Percentiles rank a stretch among this genome's conserved stretches.
phyloP scores from a whole-genome alignment of 2,888 invertebrate species.

The Temnothorax rugatulus region DNA sequence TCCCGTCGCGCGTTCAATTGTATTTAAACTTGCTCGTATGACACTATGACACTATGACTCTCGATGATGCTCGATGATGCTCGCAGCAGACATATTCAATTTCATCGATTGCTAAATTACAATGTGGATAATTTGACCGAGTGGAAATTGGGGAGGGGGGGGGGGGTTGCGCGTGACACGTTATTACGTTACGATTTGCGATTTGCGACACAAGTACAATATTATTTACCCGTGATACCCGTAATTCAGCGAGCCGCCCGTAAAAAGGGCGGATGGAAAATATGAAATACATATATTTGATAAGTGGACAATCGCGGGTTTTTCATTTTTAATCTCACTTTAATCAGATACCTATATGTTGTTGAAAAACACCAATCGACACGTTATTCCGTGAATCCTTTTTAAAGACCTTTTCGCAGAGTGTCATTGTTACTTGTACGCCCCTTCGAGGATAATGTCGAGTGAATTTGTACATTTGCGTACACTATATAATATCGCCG shows the following conservation, averaged over 20 bases:
- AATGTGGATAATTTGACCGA: conserved; percentile 47
- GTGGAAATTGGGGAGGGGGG: conserved; percentile 18
- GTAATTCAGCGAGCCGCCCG: neutral
- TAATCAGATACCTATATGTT: neutral
- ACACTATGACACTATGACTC: neutral
- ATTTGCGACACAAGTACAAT: neutral
- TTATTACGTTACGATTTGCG: conserved; percentile 43
- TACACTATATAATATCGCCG: conserved; percentile 26
- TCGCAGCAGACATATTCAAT: conserved; percentile 22
- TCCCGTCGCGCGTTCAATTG: conserved; percentile 6
- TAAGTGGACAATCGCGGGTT: neutral
- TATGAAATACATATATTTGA: conserved; percentile 18
- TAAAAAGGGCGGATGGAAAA: conserved; percentile 33
- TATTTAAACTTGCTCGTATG: conserved; percentile 39
- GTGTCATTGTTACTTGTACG: neutral
- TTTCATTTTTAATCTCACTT: conserved; percentile 1
- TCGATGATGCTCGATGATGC: conserved; percentile 38
- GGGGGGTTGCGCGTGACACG: conserved; percentile 14
- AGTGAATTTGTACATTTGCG: conserved; percentile 46
- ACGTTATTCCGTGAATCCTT: neutral
- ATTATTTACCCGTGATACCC: neutral
- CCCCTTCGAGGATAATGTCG: neutral
- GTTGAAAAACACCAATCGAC: neutral
- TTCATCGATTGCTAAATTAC: conserved; percentile 48
- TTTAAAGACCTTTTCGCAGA: neutral